Base-by-base conservation (phyloP, 2,797 vertebrate genomes). In the Amphiprion clarkii region DNA sequence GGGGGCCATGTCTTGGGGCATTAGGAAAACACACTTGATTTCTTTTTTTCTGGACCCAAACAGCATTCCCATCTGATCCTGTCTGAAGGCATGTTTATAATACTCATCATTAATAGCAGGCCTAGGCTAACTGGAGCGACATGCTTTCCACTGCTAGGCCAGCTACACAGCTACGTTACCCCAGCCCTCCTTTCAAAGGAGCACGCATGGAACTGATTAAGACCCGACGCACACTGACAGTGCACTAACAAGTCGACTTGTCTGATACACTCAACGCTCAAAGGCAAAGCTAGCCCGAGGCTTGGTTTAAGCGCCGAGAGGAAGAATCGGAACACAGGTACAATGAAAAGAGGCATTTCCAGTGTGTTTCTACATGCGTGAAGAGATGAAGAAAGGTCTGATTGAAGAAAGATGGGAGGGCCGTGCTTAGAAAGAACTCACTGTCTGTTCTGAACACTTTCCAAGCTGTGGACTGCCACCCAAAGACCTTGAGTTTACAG, bases 81-180 rank as follows among this genome's bases (percentile, higher is more conserved):
- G 91, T 91, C 93, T 94, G 88, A 93, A 90, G 76, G 84, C 87
- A 93, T 93, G 94, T 94, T 95, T 96, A 93, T 93, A 93, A 94
- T 94, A 92, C 89, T 93, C 92, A 91, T 94, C 92, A 95, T 95
- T 95, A 94, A 94, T 93, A 92, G 83, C 93, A 95, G 92, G 88
- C 91, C 88, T 33, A 44, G 87, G 87, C 86, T 83, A 93, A 93
- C 88, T 74, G 72, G 75, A 92, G 88, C 76, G 88, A 90, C 92
- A 90, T 89, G 90, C 85, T 92, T 89, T 89, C 84, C 79, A 75
- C 78, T 68, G 91, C 88, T 79, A 79, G 84, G 82, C 76, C 83
- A 81, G 89, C 89, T 88, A 87, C 71, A 60, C 76, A 64, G 78
- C 84, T 79, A 87, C 48, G 56, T 79, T 87, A 79, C 87, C 77